Base-by-base conservation (phyloP, 2,888 invertebrate species). In the Melolontha melolontha region DNA sequence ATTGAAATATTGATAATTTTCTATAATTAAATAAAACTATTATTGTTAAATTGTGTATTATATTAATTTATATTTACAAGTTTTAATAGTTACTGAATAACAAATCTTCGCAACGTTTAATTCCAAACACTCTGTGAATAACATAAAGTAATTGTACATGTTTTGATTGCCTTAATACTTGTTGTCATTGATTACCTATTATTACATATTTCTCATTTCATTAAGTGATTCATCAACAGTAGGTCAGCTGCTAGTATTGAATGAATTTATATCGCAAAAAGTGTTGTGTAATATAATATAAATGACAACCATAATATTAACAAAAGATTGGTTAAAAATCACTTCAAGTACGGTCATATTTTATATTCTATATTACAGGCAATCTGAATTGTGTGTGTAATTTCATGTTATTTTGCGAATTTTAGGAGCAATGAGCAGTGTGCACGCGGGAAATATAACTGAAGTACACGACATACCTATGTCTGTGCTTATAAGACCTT, bases 381-480 rank as follows among this genome's bases (percentile, higher is more conserved):
- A n/a, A n/a, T n/a, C n/a, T n/a, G n/a, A n/a, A n/a, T n/a, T n/a
- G 14, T 7, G 42, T 16, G 4, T 11, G 42, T 7, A 50, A 44
- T 49, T 62, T 62, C 39, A 47, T 47, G 8, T 29, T 62, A 7
- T 40, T 51, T 40, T 29, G 4, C n/a, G 1, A 54, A 55, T 68
- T 68, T 49, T 47, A 71, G 71, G 71, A 67, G 74, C 67, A 49
- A 76, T 76, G 75, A 74, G 72, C 10, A 77, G 75, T 34, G 88
- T 93, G 16, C 92, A 93, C 81, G 89, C 91, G 50, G 88, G 87
- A 8, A 85, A 86, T 74, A 88, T 89, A 64, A 81, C 84, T 1
- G 92, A 94, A 78, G 84, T 94, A 7, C 89, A 95, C 78, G 87
- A 94, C 69, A 89, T 95, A 66, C 95, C 95, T 0, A 90, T 95